Base-by-base conservation (phyloP, 2,113 vertebrate species). In the Oryzias woworae region DNA sequence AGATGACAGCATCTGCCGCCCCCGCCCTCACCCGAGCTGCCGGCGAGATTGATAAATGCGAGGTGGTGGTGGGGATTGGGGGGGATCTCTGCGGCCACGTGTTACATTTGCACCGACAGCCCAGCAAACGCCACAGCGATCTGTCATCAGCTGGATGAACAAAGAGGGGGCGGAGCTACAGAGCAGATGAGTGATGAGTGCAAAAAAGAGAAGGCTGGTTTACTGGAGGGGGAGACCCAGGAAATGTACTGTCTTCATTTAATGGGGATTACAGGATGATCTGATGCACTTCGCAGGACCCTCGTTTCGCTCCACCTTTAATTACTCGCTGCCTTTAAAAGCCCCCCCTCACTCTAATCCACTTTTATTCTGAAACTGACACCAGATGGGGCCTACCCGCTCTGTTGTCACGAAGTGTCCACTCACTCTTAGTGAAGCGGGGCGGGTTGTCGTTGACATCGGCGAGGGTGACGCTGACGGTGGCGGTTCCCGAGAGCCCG, bases 361-460 rank as follows among this genome's bases (percentile, higher is more conserved):
- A 79, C 60, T 76, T 67, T 85, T 71, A 71, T 77, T 80, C 65
- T 69, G 74, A 85, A 82, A 85, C 71, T 74, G 83, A 84, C 82
- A 90, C 78, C 86, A 87, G 86, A 85, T 86, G 85, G 81, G 80
- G 75, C 62, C 75, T 62, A 77, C 67, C 72, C 24, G 78, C 54
- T 62, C 71, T 74, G 71, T 67, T 71, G 44, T 48, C 3, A 78
- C 75, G 91, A 17, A 17, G 14, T 3, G 17, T 16, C 45, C 45
- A 75, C 88, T 88, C 93, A 98, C 96, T 94, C 80, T 98, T 96
- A 47, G 93, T 91, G 72, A 98, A 98, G 62, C 93, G 93, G 0
- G 97, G 97, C 1, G 96, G 96, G 45, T 96, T 97, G 91, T 98
- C 95, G 0, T 98, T 98, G 42, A 98, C 94, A 0, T 98, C 97